Evolutionary conservation across 2,888 invertebrate genomes (phyloP), one percentile per base, ranked within the genome.

Genomic region (Amphipyra berbera): DNA sequence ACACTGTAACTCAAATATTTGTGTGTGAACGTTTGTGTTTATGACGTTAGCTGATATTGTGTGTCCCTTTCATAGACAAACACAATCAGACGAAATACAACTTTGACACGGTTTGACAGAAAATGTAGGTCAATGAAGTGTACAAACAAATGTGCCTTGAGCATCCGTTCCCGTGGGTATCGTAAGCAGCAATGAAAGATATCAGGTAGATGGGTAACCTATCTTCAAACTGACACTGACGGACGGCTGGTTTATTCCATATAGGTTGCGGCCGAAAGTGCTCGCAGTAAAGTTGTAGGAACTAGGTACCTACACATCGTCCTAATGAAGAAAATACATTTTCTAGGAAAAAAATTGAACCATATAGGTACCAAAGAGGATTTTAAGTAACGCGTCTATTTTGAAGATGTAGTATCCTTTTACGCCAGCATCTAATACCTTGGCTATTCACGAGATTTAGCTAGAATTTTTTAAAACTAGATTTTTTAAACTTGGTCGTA

Each of bases 331-430:
- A 6, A 30, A 52, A 52, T 33, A 42, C 12, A 33, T 33, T 41
- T 12, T 52, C 15, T 33, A 54, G 41, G 37, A 40, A 53, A 46
- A 50, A 53, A 15, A 5, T 7, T 5, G 9, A 14, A 14, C 56
- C 54, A 5, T 52, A 13, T 13, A n/a, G n/a, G n/a, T n/a, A 46
- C 47, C 33, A 58, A 62, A 62, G 37, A 44, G 47, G 45, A 56
- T 58, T 73, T 59, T 57, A 75, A 48, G 55, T 47, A 68, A 49
- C 41, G 40, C 46, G 55, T 75, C 46, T 58, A 42, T 62, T 62
- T 68, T 45, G 48, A 62, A 76, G 60, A 76, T 14, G 15, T 44
- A 54, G 46, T 53, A 65, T 68, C 61, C 35, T 62, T 61, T 71
- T 66, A 61, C 30, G 46, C 49, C 27, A 50, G 46, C 46, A 33